These are phyloP conservation scores for Zootoca vivipara DNA, from an alignment of 2,113 vertebrate genomes.

Conservation along the genomic window DNA sequence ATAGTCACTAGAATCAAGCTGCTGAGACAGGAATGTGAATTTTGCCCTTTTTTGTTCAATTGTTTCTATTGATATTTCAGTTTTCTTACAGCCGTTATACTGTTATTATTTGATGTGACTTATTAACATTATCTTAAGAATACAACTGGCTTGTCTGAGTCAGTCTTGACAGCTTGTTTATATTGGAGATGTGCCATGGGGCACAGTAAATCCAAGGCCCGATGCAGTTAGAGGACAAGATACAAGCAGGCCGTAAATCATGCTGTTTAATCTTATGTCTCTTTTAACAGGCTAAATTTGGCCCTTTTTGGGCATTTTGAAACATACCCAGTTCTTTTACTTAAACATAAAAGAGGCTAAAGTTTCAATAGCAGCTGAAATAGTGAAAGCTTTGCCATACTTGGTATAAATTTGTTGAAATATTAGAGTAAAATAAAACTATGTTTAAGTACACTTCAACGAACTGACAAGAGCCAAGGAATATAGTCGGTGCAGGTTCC, in stretches of 20 bases:
- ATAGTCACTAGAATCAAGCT: neutral
- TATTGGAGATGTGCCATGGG: slow-evolving; percentile 33
- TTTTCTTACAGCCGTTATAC: neutral
- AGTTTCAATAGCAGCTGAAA: slow-evolving; percentile 28
- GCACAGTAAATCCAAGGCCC: slow-evolving; percentile 6
- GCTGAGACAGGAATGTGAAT: neutral
- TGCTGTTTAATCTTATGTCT: slow-evolving; percentile 23
- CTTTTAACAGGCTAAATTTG: slow-evolving; percentile 39
- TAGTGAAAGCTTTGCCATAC: slow-evolving; percentile 22
- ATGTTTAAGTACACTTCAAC: slow-evolving; percentile 24
- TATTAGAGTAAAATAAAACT: slow-evolving; percentile 31
- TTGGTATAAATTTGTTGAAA: slow-evolving; percentile 38
- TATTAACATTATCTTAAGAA: neutral
- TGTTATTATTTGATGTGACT: slow-evolving; percentile 1
- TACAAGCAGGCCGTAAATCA: slow-evolving; percentile 39
- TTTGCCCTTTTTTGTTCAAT: neutral
- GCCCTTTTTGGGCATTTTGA: slow-evolving; percentile 31
- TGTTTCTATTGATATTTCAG: neutral
- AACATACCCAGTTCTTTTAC: slow-evolving; percentile 22
- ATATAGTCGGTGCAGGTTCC: neutral
- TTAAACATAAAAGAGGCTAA: slow-evolving; percentile 26
- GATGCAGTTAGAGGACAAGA: slow-evolving; percentile 40
- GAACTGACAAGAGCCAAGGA: neutral
- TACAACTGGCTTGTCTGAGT: slow-evolving; percentile 25
- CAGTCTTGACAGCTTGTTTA: slow-evolving; percentile 27